A percentile compares a stretch with the other conserved stretches of the same genome.
These are phyloP conservation scores for Tachystola acroxantha DNA, from an alignment of 2,888 invertebrate species.

Conservation along the genomic window DNA sequence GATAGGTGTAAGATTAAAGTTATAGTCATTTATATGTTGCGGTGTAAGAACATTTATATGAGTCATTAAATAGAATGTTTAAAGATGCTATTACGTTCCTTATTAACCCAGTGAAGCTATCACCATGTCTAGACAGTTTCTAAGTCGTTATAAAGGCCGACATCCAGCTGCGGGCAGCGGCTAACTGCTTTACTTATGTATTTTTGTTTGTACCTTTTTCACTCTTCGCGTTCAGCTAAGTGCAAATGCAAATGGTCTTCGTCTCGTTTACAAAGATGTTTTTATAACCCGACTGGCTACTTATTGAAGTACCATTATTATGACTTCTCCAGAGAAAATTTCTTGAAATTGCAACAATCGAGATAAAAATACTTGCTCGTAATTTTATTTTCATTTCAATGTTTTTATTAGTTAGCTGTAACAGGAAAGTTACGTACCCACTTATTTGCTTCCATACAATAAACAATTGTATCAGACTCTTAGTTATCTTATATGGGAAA, in stretches of 20 bases:
- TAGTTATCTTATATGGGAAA: too few species aligned
- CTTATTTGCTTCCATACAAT: too few species aligned
- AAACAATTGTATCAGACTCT: too few species aligned
- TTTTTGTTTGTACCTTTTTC: conserved; percentile 45
- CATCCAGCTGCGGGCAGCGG: conserved; percentile 29
- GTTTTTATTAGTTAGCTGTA: too few species aligned
- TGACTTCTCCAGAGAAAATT: conserved; percentile 32
- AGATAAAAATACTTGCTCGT: not conserved
- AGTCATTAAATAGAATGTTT: too few species aligned
- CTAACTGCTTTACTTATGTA: conserved; percentile 47
- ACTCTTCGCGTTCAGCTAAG: conserved; percentile 51
- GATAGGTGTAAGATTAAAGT: too few species aligned
- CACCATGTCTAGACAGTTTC: conserved; percentile 10
- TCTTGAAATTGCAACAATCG: conserved; percentile 12
- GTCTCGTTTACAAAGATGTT: conserved; percentile 65
- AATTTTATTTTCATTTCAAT: too few species aligned
- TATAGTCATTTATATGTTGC: too few species aligned
- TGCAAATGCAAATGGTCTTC: conserved; percentile 65
- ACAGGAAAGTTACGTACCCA: too few species aligned
- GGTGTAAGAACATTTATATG: too few species aligned
- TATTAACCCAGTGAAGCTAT: too few species aligned
- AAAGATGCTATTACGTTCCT: too few species aligned
- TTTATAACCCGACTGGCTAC: conserved; percentile 52
- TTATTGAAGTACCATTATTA: conserved; percentile 48
- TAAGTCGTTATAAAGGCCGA: conserved; percentile 13